Conservation (phyloP, 1,140 invertebrate species). For the Bradysia coprophila region DNA sequence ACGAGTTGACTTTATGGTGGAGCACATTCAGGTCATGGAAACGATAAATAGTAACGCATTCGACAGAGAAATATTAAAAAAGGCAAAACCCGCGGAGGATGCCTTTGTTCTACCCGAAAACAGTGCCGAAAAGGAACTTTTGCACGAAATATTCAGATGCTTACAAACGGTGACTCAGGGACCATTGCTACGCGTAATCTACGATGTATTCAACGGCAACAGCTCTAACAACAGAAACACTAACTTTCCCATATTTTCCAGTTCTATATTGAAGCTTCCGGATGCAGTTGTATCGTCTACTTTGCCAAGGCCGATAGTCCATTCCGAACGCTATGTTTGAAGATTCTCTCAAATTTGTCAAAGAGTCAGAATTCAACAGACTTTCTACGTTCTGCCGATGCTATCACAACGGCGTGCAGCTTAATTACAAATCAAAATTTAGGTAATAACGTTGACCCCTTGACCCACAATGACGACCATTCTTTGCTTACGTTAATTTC, state of each 20-base stretch:
- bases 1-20: not conserved
- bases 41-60: conserved; percentile 14
- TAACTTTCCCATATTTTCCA: too few species aligned
- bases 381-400: conserved; percentile 10
- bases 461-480: too few species aligned
- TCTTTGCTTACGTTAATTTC: not conserved
- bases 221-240: too few species aligned
- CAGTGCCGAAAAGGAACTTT: conserved; percentile 12
- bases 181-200: conserved; percentile 11
- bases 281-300: conserved; percentile 10
- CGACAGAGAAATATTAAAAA: conserved; percentile 18
- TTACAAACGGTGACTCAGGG: conserved; percentile 14
- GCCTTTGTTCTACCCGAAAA: conserved; percentile 16
- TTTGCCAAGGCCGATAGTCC: conserved; percentile 16
- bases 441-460: too few species aligned
- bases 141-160: conserved; percentile 18
- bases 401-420: conserved; percentile 18
- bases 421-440: conserved; percentile 15
- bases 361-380: conserved; percentile 16
- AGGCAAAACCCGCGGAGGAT: conserved; percentile 9
- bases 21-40: conserved; percentile 1
- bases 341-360: conserved; percentile 20
- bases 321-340: conserved; percentile 13
- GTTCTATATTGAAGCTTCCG: not conserved
- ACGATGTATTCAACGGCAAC: conserved; percentile 16